These are phyloP conservation scores for Xenus cinereus DNA, from an alignment of 2,113 vertebrate species.

Conservation along the genomic window DNA sequence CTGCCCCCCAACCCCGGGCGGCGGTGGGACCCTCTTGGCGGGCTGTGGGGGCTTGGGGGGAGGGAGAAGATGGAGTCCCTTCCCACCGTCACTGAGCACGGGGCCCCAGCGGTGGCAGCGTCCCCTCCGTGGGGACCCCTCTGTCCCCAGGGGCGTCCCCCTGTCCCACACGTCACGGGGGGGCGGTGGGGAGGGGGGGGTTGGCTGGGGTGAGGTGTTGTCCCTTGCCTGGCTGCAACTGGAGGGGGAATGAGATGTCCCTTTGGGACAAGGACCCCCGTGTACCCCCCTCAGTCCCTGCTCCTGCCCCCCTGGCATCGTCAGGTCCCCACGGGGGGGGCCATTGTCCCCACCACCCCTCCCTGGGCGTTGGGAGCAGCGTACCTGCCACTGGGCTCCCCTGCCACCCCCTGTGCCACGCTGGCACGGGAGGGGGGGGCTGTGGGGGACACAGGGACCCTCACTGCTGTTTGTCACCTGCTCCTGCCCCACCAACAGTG, in stretches of 20 bases:
- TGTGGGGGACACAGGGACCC: too few species aligned
- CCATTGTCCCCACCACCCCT: too few species aligned
- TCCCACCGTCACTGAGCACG: accelerated
- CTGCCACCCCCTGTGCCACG: too few species aligned
- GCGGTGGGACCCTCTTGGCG: background rate
- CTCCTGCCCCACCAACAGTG: too few species aligned
- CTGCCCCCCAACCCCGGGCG: accelerated
- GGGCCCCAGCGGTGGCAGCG: background rate
- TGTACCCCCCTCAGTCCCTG: too few species aligned
- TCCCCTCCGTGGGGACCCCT: background rate
- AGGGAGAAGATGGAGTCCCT: background rate
- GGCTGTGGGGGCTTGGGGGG: background rate
- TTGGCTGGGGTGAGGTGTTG: background rate
- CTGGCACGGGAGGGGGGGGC: too few species aligned
- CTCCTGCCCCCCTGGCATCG: too few species aligned
- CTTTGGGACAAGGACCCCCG: background rate
- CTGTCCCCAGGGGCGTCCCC: background rate
- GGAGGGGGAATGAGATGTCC: background rate
- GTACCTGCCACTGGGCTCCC: too few species aligned
- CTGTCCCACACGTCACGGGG: accelerated
- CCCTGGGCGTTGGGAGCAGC: too few species aligned
- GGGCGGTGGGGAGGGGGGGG: too few species aligned
- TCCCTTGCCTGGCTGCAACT: background rate
- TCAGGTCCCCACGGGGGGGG: too few species aligned
- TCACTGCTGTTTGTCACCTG: too few species aligned